phyloP scores from a whole-genome alignment of 1,140 invertebrate species.

The Drosophila santomea region DNA sequence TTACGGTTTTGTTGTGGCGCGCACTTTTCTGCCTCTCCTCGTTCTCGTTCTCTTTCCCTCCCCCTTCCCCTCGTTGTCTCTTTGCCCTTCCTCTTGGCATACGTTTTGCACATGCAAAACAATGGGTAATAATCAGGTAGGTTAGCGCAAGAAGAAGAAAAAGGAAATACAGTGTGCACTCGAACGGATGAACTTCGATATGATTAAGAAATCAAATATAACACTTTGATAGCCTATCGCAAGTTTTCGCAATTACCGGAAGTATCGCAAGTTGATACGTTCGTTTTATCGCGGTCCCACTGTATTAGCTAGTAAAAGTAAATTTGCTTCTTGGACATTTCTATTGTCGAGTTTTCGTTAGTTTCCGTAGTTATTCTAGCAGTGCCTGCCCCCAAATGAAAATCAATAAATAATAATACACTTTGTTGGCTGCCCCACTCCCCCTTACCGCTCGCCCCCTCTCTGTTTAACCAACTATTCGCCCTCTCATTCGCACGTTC shows the following conservation, averaged over 20 bases:
- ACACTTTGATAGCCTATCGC: no score
- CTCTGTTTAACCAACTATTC: not conserved
- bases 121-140: conserved; percentile 36
- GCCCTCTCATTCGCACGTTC: conserved; percentile 7
- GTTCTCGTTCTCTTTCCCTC: not conserved
- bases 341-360: conserved; percentile 27
- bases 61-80: not conserved
- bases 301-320: conserved; percentile 46
- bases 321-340: conserved; percentile 33
- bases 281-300: not conserved
- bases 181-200: not conserved
- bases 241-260: no score
- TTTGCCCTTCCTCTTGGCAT: conserved; percentile 19
- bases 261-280: no score
- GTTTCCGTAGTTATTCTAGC: conserved; percentile 31
- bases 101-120: conserved; percentile 46
- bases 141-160: not conserved
- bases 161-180: conserved; percentile 2
- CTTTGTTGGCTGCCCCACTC: conserved; percentile 53
- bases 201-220: not conserved
- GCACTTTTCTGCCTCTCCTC: conserved; percentile 9
- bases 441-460: not conserved
- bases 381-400: conserved; percentile 41
- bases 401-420: conserved; percentile 82
- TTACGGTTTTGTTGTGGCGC: conserved; percentile 46